A percentile compares a stretch with the other conserved stretches of the same genome.
These are phyloP conservation scores for Lordiphosa clarofinis DNA, from an alignment of 1,140 invertebrate genomes.

Conservation along the genomic window DNA sequence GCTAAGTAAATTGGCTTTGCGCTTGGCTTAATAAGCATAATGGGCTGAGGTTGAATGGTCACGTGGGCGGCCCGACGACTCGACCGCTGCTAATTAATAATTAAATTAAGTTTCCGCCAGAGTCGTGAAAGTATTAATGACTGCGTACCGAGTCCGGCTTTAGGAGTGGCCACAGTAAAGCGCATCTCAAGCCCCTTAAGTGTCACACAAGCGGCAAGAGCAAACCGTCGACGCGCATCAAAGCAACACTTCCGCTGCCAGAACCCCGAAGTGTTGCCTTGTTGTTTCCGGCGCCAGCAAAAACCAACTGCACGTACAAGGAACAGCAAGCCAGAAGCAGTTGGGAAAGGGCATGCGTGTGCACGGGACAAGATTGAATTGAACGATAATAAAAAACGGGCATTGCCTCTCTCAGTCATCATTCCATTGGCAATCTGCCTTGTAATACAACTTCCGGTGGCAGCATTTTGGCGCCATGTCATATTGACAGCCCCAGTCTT, in stretches of 20 bases:
- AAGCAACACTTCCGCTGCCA: conserved; percentile 45
- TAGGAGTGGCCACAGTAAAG: conserved; percentile 24
- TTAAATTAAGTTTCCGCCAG: conserved; percentile 64
- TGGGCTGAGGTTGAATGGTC: conserved; percentile 21
- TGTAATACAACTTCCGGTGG: conserved; percentile 52
- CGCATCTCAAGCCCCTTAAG: background rate
- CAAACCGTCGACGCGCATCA: conserved; percentile 21
- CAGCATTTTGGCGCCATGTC: conserved; percentile 43
- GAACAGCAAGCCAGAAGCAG: background rate
- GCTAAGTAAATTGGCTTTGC: conserved; percentile 58
- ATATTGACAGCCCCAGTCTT: conserved; percentile 65
- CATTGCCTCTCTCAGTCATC: conserved; percentile 31
- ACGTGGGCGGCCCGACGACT: background rate
- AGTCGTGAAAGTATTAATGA: conserved; percentile 67
- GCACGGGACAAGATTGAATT: conserved; percentile 53
- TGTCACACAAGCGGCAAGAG: conserved; percentile 6
- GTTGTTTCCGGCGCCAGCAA: conserved; percentile 53
- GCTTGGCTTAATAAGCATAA: conserved; percentile 68
- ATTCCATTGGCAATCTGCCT: conserved; percentile 8
- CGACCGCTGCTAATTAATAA: conserved; percentile 59
- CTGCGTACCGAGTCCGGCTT: conserved; percentile 54
- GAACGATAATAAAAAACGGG: conserved; percentile 60
- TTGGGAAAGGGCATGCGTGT: background rate
- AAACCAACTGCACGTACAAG: conserved; percentile 55
- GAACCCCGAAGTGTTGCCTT: conserved; percentile 52